These are phyloP conservation scores for Promerops cafer DNA, from an alignment of 2,113 vertebrate genomes.

Conservation along the genomic window DNA sequence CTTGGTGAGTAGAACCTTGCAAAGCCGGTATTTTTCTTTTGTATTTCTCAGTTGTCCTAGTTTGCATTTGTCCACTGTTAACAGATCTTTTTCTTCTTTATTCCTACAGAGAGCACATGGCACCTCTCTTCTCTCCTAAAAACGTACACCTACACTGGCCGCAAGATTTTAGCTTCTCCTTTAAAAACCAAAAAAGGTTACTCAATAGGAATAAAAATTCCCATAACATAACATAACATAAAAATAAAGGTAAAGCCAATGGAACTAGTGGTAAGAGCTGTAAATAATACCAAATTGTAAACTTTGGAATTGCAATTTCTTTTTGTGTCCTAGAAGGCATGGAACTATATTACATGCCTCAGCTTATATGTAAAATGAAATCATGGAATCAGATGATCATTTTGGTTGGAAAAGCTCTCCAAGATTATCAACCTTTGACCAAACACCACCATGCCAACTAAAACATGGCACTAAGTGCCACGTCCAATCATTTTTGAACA, in stretches of 20 bases:
- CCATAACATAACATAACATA: not conserved
- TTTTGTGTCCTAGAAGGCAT: not conserved
- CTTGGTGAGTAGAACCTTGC: not conserved
- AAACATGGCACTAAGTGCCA: not conserved
- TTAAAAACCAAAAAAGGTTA: conserved; percentile 60
- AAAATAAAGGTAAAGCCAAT: conserved; percentile 8
- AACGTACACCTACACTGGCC: not conserved
- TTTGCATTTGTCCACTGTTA: conserved; percentile 42
- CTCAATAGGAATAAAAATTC: conserved; percentile 45
- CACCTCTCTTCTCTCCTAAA: conserved; percentile 57
- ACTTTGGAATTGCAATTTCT: not conserved
- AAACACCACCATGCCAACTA: not conserved
- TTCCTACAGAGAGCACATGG: conserved; percentile 61
- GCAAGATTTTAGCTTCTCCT: conserved; percentile 43
- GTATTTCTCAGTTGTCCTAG: conserved; percentile 14
- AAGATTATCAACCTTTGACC: not conserved
- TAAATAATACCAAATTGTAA: not conserved
- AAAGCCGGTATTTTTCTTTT: not conserved
- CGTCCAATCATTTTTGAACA: not conserved
- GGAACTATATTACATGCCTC: not conserved
- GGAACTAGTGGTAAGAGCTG: not conserved
- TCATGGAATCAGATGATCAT: not conserved
- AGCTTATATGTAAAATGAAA: not conserved
- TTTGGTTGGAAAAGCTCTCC: not conserved
- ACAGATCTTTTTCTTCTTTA: conserved; percentile 63